These are phyloP conservation scores for Cyprinus carpio DNA, from an alignment of 2,113 vertebrate genomes.

Conservation along the genomic window DNA sequence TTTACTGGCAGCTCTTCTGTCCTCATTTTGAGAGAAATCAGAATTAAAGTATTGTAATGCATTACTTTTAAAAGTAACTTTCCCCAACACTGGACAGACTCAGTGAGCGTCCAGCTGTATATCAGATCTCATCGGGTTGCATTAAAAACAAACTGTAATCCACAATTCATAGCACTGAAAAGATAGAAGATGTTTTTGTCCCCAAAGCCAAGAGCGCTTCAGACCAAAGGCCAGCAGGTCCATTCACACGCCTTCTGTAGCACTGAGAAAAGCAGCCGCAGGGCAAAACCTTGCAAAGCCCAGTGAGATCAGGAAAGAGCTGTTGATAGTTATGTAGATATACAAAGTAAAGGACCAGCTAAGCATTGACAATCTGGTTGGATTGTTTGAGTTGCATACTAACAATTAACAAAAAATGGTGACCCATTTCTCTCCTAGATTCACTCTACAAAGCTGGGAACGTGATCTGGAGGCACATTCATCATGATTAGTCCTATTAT, in stretches of 20 bases:
- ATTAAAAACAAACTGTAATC: not conserved
- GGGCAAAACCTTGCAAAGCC: too few species aligned
- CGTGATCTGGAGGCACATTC: conserved; percentile 13
- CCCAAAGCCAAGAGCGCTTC: not conserved
- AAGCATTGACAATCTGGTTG: not conserved
- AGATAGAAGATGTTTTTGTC: not conserved
- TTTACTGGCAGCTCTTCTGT: too few species aligned
- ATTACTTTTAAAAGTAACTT: too few species aligned
- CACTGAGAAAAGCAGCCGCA: not conserved
- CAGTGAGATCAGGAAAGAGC: not conserved
- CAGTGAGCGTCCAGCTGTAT: not conserved
- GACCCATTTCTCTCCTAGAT: not conserved
- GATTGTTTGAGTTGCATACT: not conserved
- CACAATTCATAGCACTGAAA: not conserved
- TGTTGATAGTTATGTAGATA: not conserved
- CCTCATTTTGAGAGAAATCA: too few species aligned
- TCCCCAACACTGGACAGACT: too few species aligned
- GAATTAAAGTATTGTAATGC: too few species aligned
- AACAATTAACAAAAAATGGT: not conserved
- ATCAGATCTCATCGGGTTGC: not conserved
- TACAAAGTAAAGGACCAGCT: not conserved
- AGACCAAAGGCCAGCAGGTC: not conserved
- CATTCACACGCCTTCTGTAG: not conserved
- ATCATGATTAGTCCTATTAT: conserved; percentile 12
- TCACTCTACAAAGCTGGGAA: not conserved